Base-by-base conservation (phyloP, 2,113 vertebrate species). In the Sinocyclocheilus anophthalmus region DNA sequence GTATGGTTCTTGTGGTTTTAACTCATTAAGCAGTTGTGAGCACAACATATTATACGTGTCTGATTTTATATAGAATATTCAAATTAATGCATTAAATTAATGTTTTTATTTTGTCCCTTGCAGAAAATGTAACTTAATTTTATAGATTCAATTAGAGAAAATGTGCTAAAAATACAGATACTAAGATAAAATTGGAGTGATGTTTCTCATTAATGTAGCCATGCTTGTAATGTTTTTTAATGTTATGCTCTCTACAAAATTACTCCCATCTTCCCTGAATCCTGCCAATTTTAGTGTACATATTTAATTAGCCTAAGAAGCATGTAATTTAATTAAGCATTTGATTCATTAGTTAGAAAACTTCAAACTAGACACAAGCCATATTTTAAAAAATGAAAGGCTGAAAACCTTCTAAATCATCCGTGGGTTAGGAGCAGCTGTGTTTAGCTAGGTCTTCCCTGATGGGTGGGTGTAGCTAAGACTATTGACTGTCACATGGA, bases 41-140 rank as follows among this genome's bases (percentile, higher is more conserved):
- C 37, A 73, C 37, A 16, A 24, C 61, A 42, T 26, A 45, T 83
- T 12, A 48, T 12, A 48, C 12, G 22, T 72, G 37, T 45, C 11
- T 20, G 45, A 63, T 55, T 39, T 55, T 9, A 18, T 42, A 48
- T 48, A 37, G 69, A 76, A 85, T 87, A 87, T 85, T 84, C 14
- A 20, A 45, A 86, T 86, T 45, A 48, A 48, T 30, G 18, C 18
- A 0, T 82, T 76, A 33, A 72, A 42, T 72, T 22, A 11, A 55
- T 48, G 1, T 0, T 39, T 76, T 7, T 7, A 12, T 76, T 48
- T 48, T 61, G 45, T 53, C 73, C 6, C 16, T 26, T 78, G 39
- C 45, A 78, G 70, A 88, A 33, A 59, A 65, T 53, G 78, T 79
- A 30, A 45, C 42, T 45, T 45, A 48, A 48, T 69, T 69, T 18